Base-by-base conservation (phyloP, 2,113 vertebrate species). In the Siniperca knerii region DNA sequence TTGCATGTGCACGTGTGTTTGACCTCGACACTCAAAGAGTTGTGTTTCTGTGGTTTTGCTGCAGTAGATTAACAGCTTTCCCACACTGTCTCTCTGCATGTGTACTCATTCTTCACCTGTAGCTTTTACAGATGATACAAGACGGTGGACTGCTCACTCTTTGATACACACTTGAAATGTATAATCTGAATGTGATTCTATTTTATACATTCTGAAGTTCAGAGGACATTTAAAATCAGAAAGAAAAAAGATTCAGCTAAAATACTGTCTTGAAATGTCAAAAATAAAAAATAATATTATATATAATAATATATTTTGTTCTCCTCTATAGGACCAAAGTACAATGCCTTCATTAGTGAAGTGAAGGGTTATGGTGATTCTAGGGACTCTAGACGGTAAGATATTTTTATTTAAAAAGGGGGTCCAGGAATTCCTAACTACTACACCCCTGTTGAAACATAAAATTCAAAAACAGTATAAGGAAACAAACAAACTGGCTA, bases 1-100 rank as follows among this genome's bases (percentile, higher is more conserved):
- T 54, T 83, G 44, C 3, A 7, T 79, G 65, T 25, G 73, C 4
- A 4, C 75, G 65, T 25, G 73, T 21, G 29, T 70, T 69, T 71
- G 67, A 81, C 58, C 35, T 50, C 4, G 2, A 40, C 35, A 1
- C 48, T 29, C 55, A 33, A 42, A 54, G 64, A 23, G 16, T 9
- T 46, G 10, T 21, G 20, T 21, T 20, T 33, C 35, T 64, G 60
- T 42, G 44, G 6, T 57, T 57, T 35, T 37, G 67, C 23, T 12
- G 54, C 37, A 58, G 50, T 25, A 50, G 73, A 79, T 66, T 12
- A 48, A 16, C 55, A 52, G 25, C 54, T 9, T 5, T 6, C 18
- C 37, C 16, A 33, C 60, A 20, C 48, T 13, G 21, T 40, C 13
- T 69, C 40, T 46, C 20, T 46, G 40, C 6, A 0, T 20, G 21